Percentiles rank a stretch among this genome's conserved stretches.
Evolutionary conservation across 2,888 invertebrate species (phyloP).

Genomic region (Pheosia tremula): DNA sequence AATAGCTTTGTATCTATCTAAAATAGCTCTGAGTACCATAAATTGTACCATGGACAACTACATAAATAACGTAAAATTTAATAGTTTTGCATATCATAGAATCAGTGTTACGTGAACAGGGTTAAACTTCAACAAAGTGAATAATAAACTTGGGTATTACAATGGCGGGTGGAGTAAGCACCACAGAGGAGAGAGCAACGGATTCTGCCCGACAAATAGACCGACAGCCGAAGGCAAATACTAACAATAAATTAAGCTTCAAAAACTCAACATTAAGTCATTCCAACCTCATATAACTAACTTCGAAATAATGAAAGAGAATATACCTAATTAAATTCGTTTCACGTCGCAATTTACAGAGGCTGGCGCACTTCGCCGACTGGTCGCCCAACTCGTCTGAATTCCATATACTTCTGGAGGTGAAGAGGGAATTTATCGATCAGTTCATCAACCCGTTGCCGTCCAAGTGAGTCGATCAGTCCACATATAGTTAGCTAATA

Average conservation of each 20-base stretch:
- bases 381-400: constrained; percentile 90
- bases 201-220: constrained; percentile 22
- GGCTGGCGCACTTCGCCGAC: constrained; percentile 89
- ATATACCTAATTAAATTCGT: constrained; percentile 39
- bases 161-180: constrained; percentile 20
- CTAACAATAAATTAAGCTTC: constrained; percentile 25
- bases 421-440: constrained; percentile 88
- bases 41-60: too few relatives aligned
- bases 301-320: constrained; percentile 43
- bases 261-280: constrained; percentile 34
- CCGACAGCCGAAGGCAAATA: constrained; percentile 20
- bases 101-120: constrained; percentile 7
- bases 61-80: background rate
- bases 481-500: background rate
- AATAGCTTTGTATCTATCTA: too few relatives aligned
- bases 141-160: constrained; percentile 21
- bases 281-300: constrained; percentile 39
- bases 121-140: constrained; percentile 25
- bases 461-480: constrained; percentile 74
- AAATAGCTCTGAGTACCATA: too few relatives aligned
- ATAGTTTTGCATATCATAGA: background rate
- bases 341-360: constrained; percentile 67
- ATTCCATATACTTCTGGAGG: constrained; percentile 88
- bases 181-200: constrained; percentile 13
- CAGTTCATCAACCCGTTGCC: constrained; percentile 86